Evolutionary conservation across 2,888 invertebrate genomes (phyloP).

Genomic region (Melipona bicolor): DNA sequence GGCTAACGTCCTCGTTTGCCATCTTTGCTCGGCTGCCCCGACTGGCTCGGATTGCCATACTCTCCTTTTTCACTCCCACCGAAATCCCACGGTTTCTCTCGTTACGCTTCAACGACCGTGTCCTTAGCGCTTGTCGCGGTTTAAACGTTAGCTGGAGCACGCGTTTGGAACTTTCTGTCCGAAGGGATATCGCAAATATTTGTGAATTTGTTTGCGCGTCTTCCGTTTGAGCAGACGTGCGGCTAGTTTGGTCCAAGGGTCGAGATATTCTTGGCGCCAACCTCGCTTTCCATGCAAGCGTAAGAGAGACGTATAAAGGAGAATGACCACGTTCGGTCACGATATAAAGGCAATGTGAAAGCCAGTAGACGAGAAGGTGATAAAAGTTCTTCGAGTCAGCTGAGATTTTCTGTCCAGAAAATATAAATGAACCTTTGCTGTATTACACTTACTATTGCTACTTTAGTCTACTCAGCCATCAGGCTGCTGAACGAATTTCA

Average conservation of each 20-base stretch:
- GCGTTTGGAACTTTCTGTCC: neutral
- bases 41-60: slow-evolving; percentile 43
- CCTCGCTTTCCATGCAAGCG: slow-evolving; percentile 36
- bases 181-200: neutral
- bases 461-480: too few species aligned
- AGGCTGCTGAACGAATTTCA: neutral
- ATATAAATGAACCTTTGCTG: too few species aligned
- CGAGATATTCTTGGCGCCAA: slow-evolving; percentile 51
- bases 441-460: too few species aligned
- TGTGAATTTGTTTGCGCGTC: neutral
- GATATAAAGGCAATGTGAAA: slow-evolving; percentile 40
- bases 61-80: slow-evolving; percentile 54
- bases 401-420: too few species aligned
- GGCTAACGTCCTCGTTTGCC: slow-evolving; percentile 79
- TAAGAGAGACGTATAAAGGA: slow-evolving; percentile 30
- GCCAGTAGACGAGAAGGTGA: slow-evolving; percentile 51
- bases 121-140: neutral
- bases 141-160: neutral
- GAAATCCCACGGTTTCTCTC: slow-evolving; percentile 39
- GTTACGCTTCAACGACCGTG: slow-evolving; percentile 1
- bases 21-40: slow-evolving; percentile 67
- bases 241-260: neutral
- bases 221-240: neutral
- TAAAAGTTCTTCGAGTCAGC: slow-evolving; percentile 21
- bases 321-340: slow-evolving; percentile 45